Evolutionary conservation across 1,140 invertebrate genomes (phyloP), one percentile per base, ranked within the genome.

Genomic region (Hermetia illucens): DNA sequence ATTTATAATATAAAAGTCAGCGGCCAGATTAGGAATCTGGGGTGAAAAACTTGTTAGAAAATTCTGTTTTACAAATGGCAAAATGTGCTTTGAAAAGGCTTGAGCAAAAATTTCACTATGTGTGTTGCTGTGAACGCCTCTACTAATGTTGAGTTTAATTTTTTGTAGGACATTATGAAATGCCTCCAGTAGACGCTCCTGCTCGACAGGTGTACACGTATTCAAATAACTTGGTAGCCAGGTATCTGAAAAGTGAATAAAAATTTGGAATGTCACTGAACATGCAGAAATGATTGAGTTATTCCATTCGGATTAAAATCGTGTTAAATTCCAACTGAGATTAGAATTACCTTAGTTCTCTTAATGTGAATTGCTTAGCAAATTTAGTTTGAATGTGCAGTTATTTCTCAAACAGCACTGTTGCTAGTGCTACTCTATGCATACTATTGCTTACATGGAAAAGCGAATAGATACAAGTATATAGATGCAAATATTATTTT

Each of bases 141-240:
- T n/a, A n/a, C n/a, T n/a, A n/a, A n/a, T n/a, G n/a, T n/a, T n/a
- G n/a, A n/a, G n/a, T n/a, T 41, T 40, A 17, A 45, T 21, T 13
- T 50, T 50, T 8, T 40, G 34, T 22, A 51, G 48, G 3, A 60
- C 42, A 17, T 44, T 15, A 29, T 60, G 46, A n/a, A 61, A 6
- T 0, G 48, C 36, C 33, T 60, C 47, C 44, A 54, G 47, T 3
- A 52, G 38, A 3, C 55, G 49, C 16, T 61, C 58, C 38, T 58
- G 57, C 20, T 52, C 47, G 0, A 46, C 49, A 16, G 53, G 55
- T 4, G 38, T 46, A 17, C 55, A 46, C 17, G 48, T 46, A 21
- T 56, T 46, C 1, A 60, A 18, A 40, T 52, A 60, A 20, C 54
- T 48, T 9, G 44, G 39, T 3, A 61, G 34, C 58, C 58, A 61